Conservation (phyloP, 2,888 invertebrate species). For the Acholoe squamosa region DNA sequence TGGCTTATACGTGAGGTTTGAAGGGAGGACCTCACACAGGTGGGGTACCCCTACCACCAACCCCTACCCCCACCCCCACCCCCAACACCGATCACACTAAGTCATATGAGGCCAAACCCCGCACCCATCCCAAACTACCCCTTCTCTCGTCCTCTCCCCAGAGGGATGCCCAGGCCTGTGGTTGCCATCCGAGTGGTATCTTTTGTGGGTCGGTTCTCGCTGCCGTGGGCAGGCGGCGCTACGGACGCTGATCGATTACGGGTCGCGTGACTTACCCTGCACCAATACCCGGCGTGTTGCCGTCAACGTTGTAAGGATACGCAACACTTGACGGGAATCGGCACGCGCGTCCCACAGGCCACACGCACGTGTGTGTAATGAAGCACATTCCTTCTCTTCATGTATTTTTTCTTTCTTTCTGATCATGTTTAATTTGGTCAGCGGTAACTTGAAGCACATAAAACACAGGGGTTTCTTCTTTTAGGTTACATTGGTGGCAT, state of each 20-base stretch:
- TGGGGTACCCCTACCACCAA: background rate
- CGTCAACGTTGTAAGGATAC: slow-evolving; percentile 1
- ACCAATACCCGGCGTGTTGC: slow-evolving; percentile 9
- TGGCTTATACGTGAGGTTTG: too few relatives aligned
- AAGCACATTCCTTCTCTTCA: background rate
- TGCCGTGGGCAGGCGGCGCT: slow-evolving; percentile 9
- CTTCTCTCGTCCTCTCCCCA: too few relatives aligned
- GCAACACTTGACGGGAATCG: slow-evolving; percentile 48
- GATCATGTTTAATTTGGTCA: background rate
- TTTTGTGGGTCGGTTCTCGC: slow-evolving; percentile 12
- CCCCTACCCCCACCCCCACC: background rate
- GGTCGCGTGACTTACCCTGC: slow-evolving; percentile 25
- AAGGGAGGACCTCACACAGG: too few relatives aligned
- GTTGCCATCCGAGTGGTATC: slow-evolving; percentile 21
- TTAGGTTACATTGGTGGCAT: too few relatives aligned
- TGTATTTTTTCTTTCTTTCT: background rate
- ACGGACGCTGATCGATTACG: slow-evolving; percentile 6
- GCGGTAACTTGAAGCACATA: background rate
- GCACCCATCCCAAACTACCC: background rate
- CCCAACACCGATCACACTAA: background rate
- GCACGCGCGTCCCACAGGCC: background rate
- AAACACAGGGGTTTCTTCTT: background rate
- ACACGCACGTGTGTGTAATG: background rate
- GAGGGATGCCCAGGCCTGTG: background rate
- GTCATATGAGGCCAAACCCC: background rate